Percentiles rank a stretch among this genome's conserved stretches.
Evolutionary conservation across 2,797 vertebrate genomes (phyloP).

Genomic region (Atherinosoma microstoma): DNA sequence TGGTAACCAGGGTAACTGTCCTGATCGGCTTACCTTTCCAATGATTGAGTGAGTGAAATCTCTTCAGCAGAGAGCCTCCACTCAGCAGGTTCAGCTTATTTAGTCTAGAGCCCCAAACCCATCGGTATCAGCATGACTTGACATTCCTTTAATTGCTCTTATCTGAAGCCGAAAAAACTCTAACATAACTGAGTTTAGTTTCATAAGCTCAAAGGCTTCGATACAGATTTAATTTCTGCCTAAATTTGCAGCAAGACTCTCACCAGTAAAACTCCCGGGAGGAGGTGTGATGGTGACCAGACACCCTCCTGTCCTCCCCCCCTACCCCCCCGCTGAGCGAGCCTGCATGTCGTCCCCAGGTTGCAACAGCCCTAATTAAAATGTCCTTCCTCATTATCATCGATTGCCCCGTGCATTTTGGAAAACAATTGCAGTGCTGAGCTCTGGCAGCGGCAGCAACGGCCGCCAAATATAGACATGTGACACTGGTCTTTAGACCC

Average conservation of each 20-base stretch:
- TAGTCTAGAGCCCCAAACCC: not conserved
- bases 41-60: constrained; percentile 19
- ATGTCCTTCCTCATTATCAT: constrained; percentile 85
- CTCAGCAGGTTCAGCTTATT: constrained; percentile 21
- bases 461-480: constrained; percentile 83
- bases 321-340: constrained; percentile 44
- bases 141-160: not conserved
- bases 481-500: constrained; percentile 83
- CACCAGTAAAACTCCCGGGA: constrained; percentile 61
- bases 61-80: constrained; percentile 23
- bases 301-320: constrained; percentile 41
- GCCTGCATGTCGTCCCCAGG: constrained; percentile 71
- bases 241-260: constrained; percentile 64
- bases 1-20: constrained; percentile 9
- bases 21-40: constrained; percentile 35
- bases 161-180: not conserved
- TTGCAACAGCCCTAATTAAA: constrained; percentile 84
- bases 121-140: not conserved
- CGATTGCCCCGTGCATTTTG: constrained; percentile 82
- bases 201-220: not conserved
- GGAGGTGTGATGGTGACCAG: constrained; percentile 69
- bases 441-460: constrained; percentile 71
- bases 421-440: constrained; percentile 78
- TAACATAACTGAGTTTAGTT: not conserved
- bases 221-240: constrained; percentile 47